A percentile compares a stretch with the other conserved stretches of the same genome.
Evolutionary conservation across 2,797 vertebrate genomes (phyloP).

Genomic region (Sebastes oblongus): DNA sequence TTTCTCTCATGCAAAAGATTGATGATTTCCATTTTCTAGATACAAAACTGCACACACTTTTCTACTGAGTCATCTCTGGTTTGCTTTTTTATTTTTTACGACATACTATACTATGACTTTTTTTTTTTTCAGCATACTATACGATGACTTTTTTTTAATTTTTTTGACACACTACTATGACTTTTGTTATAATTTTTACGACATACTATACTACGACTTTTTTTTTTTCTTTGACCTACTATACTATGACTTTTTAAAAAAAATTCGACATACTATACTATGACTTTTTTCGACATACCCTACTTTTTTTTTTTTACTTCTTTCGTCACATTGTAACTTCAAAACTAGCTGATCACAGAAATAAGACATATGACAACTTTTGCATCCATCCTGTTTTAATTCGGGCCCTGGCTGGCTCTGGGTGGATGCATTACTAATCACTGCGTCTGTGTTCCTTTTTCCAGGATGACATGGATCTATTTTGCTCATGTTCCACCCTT

Average conservation of each 20-base stretch:
- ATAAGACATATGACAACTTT: too few relatives aligned
- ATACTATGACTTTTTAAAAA: too few relatives aligned
- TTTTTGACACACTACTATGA: too few relatives aligned
- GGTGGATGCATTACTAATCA: constrained; percentile 63
- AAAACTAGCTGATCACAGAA: too few relatives aligned
- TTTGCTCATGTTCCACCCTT: constrained; percentile 66
- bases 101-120: neutral
- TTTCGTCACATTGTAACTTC: too few relatives aligned
- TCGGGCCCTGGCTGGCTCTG: constrained; percentile 24
- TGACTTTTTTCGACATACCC: too few relatives aligned
- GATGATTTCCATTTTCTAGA: neutral
- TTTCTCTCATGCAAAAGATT: neutral
- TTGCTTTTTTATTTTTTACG: neutral
- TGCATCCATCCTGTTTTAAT: constrained; percentile 47
- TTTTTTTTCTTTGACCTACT: too few relatives aligned
- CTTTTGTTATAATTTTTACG: too few relatives aligned
- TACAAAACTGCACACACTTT: neutral
- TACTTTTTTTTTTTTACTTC: neutral
- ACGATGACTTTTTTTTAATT: neutral
- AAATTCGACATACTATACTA: too few relatives aligned
- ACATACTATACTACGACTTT: too few relatives aligned
- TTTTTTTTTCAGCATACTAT: neutral
- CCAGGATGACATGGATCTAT: constrained; percentile 79
- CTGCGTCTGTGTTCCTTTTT: constrained; percentile 51
- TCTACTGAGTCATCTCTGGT: neutral